Conservation (phyloP, 2,797 vertebrate species). For the Sitta carolinensis region DNA sequence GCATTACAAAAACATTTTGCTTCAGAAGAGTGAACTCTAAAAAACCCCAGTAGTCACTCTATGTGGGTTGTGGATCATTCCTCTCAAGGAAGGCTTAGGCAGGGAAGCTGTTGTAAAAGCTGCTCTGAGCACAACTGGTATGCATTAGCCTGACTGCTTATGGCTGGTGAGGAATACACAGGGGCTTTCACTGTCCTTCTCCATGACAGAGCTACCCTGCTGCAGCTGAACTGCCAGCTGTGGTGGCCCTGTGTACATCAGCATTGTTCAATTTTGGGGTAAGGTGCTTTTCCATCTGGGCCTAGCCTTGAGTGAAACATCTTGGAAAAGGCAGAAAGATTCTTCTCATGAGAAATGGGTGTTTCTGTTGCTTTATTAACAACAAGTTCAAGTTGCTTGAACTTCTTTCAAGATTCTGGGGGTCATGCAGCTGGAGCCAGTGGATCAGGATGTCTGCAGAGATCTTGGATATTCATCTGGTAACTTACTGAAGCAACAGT, state of each 20-base stretch:
- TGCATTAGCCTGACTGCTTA: not conserved
- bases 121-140: not conserved
- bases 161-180: not conserved
- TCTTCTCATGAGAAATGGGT: not conserved
- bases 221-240: not conserved
- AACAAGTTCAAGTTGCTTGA: no score
- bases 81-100: not conserved
- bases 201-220: not conserved
- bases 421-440: not conserved
- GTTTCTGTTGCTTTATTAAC: not conserved
- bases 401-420: not conserved
- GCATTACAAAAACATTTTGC: not conserved
- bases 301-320: not conserved
- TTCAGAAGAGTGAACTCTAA: not conserved
- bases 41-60: not conserved
- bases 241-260: not conserved
- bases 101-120: not conserved
- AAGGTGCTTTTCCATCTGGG: not conserved
- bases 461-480: not conserved
- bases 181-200: not conserved
- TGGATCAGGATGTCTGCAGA: not conserved
- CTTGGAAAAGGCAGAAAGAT: not conserved
- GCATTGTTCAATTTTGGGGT: rapidly evolving
- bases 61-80: rapidly evolving
- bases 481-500: not conserved